Base-by-base conservation (phyloP, 2,797 vertebrate genomes). In the Paguma larvata region DNA sequence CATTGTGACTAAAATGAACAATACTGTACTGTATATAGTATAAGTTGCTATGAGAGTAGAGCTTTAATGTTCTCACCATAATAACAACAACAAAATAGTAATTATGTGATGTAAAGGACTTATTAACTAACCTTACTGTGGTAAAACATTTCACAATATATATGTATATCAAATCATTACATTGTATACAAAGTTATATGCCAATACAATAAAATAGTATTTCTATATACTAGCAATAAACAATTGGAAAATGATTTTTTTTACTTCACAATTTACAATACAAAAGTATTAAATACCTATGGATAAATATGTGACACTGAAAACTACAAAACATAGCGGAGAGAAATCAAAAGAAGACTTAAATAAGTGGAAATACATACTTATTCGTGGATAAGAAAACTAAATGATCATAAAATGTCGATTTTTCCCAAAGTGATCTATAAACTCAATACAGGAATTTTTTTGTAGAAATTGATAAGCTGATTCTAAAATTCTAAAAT, bases 321-420 rank as follows among this genome's bases (percentile, higher is more conserved):
- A 85, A 96, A 86, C 34, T 65, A 89, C 23, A 85, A 93, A 89
- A 96, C 25, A 56, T 30, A 85, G 46, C 46, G 80, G 56, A 73
- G 5, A 90, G 14, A 80, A 89, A 79, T 63, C 34, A 72, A 84
- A 84, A 93, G 38, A 83, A 79, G 30, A 72, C 73, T 62, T 56
- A 80, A 93, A 38, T 53, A 65, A 68, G 48, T 56, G 23, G 11
- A 63, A 23, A 77, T 84, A 84, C 68, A 85, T 19, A 23, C 1
- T 18, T 34, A 67, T 82, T 73, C 51, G 41, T 23, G 14, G 25
- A 53, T 73, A 82, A 75, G 25, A 78, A 62, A 25, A 38, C 14
- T 27, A 23, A 67, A 32, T 14, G 46, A 32, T 75, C 38, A 32
- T 16, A 78, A 75, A 68, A 94, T 67, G 32, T 25, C 56, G 46